Percentiles rank a stretch among this genome's conserved stretches.
Evolutionary conservation across 2,888 invertebrate genomes (phyloP).

Genomic region (Antheraea yamamai): DNA sequence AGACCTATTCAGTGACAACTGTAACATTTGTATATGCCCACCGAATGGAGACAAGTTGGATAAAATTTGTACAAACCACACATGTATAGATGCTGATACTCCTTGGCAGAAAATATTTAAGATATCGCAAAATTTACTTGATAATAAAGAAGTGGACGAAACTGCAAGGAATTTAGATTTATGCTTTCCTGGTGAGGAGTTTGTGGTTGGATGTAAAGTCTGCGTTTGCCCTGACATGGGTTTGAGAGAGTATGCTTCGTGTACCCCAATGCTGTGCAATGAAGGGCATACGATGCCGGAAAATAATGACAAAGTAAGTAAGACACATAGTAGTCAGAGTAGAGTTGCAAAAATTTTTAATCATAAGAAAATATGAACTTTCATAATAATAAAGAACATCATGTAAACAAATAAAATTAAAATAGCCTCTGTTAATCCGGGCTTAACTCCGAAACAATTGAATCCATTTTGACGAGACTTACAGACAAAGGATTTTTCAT

Average conservation of each 20-base stretch:
- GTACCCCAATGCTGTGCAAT: constrained; percentile 52
- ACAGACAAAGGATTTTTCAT: no score
- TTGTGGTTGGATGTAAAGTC: constrained; percentile 62
- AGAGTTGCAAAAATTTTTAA: neutral
- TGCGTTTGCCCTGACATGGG: constrained; percentile 74
- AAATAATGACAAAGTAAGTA: constrained; percentile 28
- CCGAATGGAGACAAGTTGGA: constrained; percentile 61
- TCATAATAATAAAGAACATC: no score
- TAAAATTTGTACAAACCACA: constrained; percentile 60
- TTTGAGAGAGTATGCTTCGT: constrained; percentile 59
- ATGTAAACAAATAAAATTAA: no score
- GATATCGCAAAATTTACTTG: constrained; percentile 50
- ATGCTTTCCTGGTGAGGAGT: constrained; percentile 73
- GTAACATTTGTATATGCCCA: constrained; percentile 74
- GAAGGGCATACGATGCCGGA: constrained; percentile 30
- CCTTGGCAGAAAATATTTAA: constrained; percentile 60
- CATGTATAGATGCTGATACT: constrained; percentile 48
- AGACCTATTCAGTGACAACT: constrained; percentile 64
- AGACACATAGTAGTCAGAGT: neutral
- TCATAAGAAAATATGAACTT: neutral
- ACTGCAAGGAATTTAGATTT: constrained; percentile 52
- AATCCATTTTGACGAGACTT: no score
- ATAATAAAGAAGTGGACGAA: constrained; percentile 40
- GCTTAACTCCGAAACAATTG: no score
- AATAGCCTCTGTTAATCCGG: no score